Conservation (phyloP, 2,113 vertebrate species). For the Periophthalmus modestus region DNA sequence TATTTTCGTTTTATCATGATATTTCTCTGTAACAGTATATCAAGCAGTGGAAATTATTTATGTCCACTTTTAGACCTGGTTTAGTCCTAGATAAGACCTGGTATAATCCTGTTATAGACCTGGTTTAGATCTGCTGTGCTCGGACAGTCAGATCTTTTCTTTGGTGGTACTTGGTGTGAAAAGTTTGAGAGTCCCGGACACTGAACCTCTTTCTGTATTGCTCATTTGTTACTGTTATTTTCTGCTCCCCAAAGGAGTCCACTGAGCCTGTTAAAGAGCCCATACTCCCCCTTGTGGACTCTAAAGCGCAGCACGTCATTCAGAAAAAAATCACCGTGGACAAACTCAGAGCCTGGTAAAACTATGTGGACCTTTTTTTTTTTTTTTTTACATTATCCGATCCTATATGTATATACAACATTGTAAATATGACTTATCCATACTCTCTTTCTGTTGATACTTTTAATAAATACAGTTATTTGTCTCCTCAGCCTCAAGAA, state of each 20-base stretch:
- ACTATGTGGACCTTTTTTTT: background rate
- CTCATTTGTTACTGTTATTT: background rate
- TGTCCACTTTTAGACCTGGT: no score
- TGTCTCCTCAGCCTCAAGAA: conserved; percentile 78
- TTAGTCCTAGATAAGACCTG: no score
- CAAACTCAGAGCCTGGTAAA: conserved; percentile 85
- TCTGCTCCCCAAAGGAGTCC: conserved; percentile 23
- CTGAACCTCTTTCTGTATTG: background rate
- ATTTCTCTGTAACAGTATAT: no score
- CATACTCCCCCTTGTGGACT: conserved; percentile 87
- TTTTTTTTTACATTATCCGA: background rate
- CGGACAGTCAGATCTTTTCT: no score
- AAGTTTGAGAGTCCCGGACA: no score
- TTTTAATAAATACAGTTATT: no score
- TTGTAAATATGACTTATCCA: background rate
- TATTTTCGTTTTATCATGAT: no score
- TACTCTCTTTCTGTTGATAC: background rate
- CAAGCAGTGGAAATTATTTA: no score
- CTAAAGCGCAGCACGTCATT: conserved; percentile 87
- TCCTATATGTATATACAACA: background rate
- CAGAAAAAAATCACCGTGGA: conserved; percentile 90
- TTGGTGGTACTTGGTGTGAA: no score
- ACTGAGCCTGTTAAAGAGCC: conserved; percentile 50
- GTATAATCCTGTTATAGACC: no score
- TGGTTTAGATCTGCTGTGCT: no score